Base-by-base conservation (phyloP, 2,797 vertebrate genomes). In the Phataginus tricuspis region DNA sequence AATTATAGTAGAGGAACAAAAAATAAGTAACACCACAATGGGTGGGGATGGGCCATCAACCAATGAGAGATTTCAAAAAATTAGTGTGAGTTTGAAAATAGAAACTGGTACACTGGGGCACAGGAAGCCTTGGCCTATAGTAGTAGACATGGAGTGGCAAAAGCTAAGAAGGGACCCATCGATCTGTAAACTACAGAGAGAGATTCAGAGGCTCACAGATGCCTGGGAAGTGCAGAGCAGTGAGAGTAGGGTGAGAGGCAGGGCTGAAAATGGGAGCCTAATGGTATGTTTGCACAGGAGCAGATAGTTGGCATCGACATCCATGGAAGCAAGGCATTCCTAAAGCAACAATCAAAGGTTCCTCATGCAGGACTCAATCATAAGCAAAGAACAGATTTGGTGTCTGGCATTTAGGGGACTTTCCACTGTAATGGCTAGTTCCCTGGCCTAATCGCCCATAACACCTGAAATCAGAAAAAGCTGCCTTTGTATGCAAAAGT, bases 51-150 rank as follows among this genome's bases (percentile, higher is more conserved):
- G 85, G 39, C 37, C 27, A 90, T 69, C 8, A 87, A 72, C 8
- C 87, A 53, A 87, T 71, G 18, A 92, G 27, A 87, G 39, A 95
- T 88, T 80, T 80, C 12, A 86, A 91, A 16, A 86, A 49, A 61
- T 63, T 68, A 85, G 80, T 27, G 39, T 77, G 21, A 94, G 3
- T 25, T 39, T 49, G 45, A 94, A 91, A 91, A 78, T 1, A 79
- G 57, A 80, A 61, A 89, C 18, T 78, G 23, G 21, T n/a, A 5
- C 42, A 16, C 11, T 71, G 34, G 27, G 15, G 11, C 23, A 78
- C 49, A 68, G 66, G 45, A 92, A 83, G 37, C 9, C 21, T 85
- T 18, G 16, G 37, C 27, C 42, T 49, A 55, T 2, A 45, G 11
- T 45, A 80, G 79, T 37, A 75, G 27, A 53, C 14, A 66, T 3